Evolutionary conservation across 2,888 invertebrate genomes (phyloP), one percentile per base, ranked within the genome.

Genomic region (Slavum lentiscoides): DNA sequence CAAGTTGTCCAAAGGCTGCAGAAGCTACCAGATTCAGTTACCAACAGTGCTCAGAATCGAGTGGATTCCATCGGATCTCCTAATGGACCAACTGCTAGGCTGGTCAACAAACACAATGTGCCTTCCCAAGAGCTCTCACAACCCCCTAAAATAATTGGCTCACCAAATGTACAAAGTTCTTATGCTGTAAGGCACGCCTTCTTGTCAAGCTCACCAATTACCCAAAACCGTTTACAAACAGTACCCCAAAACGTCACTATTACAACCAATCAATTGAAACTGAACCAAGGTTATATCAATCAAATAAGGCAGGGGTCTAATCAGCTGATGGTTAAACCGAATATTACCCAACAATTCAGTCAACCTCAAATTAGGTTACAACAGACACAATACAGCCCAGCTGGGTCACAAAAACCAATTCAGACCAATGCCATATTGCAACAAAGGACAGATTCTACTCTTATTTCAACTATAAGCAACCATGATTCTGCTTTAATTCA

Each of bases 1-100:
- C 82, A 82, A 82, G 82, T 82, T 62, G 80, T 82, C 53, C 82
- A 82, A 66, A 73, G 82, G 68, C 59, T 82, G 39, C 82, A 82
- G 53, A 82, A 77, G 64, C 77, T 74, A 62, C 64, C 82, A 69
- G 70, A 74, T 70, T 72, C 76, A 72, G 77, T 74, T 69, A 68
- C 82, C 72, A 80, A 80, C 82, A 82, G 75, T 82, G 69, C 74
- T 74, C 82, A 75, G 69, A 82, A 74, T 74, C 74, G 82, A 75
- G 39, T 75, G 43, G 82, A 82, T 82, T 80, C 80, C 61, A 80
- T 80, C 17, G 80, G 80, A 80, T 80, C 80, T 80, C 80, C 64
- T 80, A 80, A 80, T 72, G 80, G 72, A 72, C 72, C 80, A 80
- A 80, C 80, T 72, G 21, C 69, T 23, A 64, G 70, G 55, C 64